Conservation (phyloP, 2,113 vertebrate species). For the Suncus etruscus region DNA sequence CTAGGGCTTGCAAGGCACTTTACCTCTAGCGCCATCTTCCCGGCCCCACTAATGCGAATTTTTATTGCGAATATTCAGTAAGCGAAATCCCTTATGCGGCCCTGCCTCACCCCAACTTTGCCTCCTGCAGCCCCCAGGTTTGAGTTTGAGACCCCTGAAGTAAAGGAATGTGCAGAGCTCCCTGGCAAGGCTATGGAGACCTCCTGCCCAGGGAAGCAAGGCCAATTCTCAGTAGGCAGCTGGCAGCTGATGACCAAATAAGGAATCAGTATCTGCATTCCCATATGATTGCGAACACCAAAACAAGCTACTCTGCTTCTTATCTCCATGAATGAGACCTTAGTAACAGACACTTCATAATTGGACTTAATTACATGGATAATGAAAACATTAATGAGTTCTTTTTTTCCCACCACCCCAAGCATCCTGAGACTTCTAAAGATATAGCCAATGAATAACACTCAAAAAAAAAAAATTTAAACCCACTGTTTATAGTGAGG, state of each 20-base stretch:
- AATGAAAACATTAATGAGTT: constrained; percentile 38
- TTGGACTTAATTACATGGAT: constrained; percentile 7
- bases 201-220: background rate
- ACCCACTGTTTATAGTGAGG: constrained; percentile 51
- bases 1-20: too few relatives aligned
- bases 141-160: too few relatives aligned
- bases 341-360: constrained; percentile 48
- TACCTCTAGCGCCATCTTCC: too few relatives aligned
- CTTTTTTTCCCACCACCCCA: too few relatives aligned
- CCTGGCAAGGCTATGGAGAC: background rate
- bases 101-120: too few relatives aligned
- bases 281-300: background rate
- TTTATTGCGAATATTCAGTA: too few relatives aligned
- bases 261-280: background rate
- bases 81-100: too few relatives aligned
- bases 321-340: constrained; percentile 1
- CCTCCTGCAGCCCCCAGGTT: too few relatives aligned
- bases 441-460: background rate
- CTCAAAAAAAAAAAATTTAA: constrained; percentile 34
- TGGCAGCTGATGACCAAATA: background rate
- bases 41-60: too few relatives aligned
- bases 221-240: background rate
- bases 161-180: background rate
- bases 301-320: background rate
- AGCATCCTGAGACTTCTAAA: too few relatives aligned